A percentile compares a stretch with the other conserved stretches of the same genome.
These are phyloP conservation scores for Xanthorhoe designata DNA, from an alignment of 2,888 invertebrate species.

Conservation along the genomic window DNA sequence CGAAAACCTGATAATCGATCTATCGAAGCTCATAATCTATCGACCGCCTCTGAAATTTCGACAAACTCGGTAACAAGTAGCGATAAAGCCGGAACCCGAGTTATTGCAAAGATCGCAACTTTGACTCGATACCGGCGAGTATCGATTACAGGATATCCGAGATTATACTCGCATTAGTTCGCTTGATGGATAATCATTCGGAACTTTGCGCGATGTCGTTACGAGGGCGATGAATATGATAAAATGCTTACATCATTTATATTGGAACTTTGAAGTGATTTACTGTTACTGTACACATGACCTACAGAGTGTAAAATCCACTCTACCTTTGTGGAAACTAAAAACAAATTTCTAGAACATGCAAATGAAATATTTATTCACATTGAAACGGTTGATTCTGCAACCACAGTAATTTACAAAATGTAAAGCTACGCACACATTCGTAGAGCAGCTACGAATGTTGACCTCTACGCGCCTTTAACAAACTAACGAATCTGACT, in stretches of 20 bases:
- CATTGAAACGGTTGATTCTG: constrained; percentile 1
- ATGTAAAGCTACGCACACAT: constrained; percentile 18
- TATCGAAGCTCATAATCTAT: constrained; percentile 38
- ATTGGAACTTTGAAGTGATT: constrained; percentile 17
- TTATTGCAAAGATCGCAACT: constrained; percentile 56
- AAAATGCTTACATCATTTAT: constrained; percentile 29
- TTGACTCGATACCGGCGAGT: constrained; percentile 35
- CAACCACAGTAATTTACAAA: constrained; percentile 5
- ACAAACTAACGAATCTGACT: constrained; percentile 23
- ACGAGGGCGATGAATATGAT: constrained; percentile 38
- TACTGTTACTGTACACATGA: not conserved
- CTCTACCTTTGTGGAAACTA: not conserved
- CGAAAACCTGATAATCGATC: constrained; percentile 33
- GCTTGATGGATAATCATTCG: constrained; percentile 40
- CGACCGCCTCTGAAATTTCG: constrained; percentile 43
- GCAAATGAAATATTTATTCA: not conserved
- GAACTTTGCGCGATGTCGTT: constrained; percentile 38
- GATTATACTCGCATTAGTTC: constrained; percentile 45
- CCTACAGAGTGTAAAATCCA: not conserved
- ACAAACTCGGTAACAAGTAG: constrained; percentile 61
- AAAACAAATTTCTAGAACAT: not conserved
- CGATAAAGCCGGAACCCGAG: constrained; percentile 57
- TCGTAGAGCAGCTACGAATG: constrained; percentile 22
- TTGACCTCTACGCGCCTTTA: constrained; percentile 26
- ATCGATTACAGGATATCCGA: constrained; percentile 46